These are phyloP conservation scores for Zapornia atra DNA, from an alignment of 2,113 vertebrate genomes.

Conservation along the genomic window DNA sequence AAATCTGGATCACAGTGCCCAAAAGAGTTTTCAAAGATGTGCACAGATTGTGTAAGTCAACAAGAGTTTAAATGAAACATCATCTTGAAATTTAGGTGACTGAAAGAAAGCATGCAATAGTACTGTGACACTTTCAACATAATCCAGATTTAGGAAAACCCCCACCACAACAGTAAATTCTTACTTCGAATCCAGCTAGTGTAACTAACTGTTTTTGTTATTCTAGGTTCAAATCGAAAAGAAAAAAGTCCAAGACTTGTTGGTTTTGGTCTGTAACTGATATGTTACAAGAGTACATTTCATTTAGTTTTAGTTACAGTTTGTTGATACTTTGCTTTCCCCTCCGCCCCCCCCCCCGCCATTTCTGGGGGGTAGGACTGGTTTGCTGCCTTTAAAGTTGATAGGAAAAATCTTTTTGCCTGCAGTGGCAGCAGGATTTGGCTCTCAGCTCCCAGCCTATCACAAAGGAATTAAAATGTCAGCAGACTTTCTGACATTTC, in stretches of 20 bases:
- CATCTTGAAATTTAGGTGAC: neutral
- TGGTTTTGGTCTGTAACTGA: neutral
- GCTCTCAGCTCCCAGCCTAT: slow-evolving; percentile 42
- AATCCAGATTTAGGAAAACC: neutral
- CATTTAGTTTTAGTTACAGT: neutral
- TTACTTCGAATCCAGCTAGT: neutral
- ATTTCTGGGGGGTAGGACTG: neutral
- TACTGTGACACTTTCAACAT: neutral
- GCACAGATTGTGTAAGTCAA: neutral
- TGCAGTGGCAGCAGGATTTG: slow-evolving; percentile 12
- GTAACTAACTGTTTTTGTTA: neutral
- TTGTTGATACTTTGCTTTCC: neutral
- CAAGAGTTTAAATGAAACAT: neutral
- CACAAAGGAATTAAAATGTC: slow-evolving; percentile 80
- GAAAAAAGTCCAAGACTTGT: neutral
- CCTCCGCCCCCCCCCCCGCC: no score
- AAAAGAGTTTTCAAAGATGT: neutral
- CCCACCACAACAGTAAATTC: neutral
- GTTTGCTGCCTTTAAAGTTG: neutral
- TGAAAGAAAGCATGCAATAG: neutral
- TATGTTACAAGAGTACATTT: neutral
- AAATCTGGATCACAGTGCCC: neutral
- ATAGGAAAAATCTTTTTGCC: neutral
- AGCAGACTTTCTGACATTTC: slow-evolving; percentile 77
- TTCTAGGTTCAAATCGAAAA: neutral